Evolutionary conservation across 2,797 vertebrate species (phyloP), one percentile per base, ranked within the genome.

Genomic region (Trachurus trachurus): DNA sequence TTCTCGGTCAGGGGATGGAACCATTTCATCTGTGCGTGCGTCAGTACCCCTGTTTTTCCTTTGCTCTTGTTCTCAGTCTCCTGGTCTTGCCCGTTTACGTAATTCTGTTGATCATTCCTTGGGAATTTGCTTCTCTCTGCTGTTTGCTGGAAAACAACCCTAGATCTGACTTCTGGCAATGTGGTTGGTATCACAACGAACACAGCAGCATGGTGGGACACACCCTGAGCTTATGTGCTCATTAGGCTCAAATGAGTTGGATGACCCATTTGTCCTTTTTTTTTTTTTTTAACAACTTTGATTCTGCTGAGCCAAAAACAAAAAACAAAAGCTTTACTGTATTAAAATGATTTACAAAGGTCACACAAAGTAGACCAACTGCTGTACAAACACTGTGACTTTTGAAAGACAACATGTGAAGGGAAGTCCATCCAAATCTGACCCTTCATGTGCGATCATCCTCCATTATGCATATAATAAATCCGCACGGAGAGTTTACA

Each of bases 11-110:
- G 75, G 31, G 67, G 76, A 90, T 91, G 87, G 87, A 88, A 86
- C 56, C 40, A 75, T 82, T 90, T 91, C 75, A 82, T 87, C 59
- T 74, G 50, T 79, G 67, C 4, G 39, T 90, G 84, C 85, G 83
- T 92, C 91, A 92, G 69, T 62, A 62, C 34, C 52, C 40, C 15
- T 61, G 56, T 66, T 89, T 83, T 85, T 77, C 50, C 53, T 82
- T 66, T 45, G 45, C 82, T 71, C 60, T 68, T 69, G 52, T 85
- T 81, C 66, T 66, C 22, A 2, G 59, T 74, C 61, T 84, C 57
- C 45, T 80, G 74, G 65, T 81, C 68, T 77, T 67, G 59, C 61
- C 69, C 45, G 6, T 84, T 90, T 86, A 89, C 63, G 73, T 77
- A 87, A 86, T 78, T 76, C 70, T 84, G 42, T 81, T 75, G 72